Conservation (phyloP, 2,797 vertebrate species). For the Centroberyx gerrardi region DNA sequence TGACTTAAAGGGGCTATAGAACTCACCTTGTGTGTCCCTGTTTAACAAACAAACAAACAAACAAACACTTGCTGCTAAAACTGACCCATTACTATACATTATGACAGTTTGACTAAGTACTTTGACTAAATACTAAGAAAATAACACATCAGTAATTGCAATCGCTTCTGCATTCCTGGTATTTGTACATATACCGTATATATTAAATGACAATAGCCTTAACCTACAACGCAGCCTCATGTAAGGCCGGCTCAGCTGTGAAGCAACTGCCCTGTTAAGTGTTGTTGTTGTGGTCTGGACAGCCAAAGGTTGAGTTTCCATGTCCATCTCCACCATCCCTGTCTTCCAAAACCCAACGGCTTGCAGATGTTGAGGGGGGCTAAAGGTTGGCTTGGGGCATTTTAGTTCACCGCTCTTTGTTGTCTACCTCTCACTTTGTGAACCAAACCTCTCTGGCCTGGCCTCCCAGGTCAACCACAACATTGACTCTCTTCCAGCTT, state of each 20-base stretch:
- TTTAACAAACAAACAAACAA: no score
- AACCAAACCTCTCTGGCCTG: slow-evolving; percentile 65
- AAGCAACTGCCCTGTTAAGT: slow-evolving; percentile 14
- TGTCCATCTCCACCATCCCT: slow-evolving; percentile 48
- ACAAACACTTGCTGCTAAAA: no score
- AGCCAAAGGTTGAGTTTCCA: slow-evolving; percentile 41
- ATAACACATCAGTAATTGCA: neutral
- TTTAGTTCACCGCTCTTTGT: slow-evolving; percentile 71
- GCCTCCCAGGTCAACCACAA: slow-evolving; percentile 79
- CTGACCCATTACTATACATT: no score
- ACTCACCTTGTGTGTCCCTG: no score
- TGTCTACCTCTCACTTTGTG: slow-evolving; percentile 72
- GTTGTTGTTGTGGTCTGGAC: slow-evolving; percentile 31
- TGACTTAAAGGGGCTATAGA: neutral
- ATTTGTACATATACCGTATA: neutral
- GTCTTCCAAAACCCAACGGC: slow-evolving; percentile 36
- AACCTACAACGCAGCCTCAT: neutral
- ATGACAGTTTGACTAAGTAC: no score
- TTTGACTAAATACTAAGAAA: no score
- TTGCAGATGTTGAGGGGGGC: slow-evolving; percentile 70
- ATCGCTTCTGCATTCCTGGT: neutral
- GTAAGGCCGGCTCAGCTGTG: neutral
- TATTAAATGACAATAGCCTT: neutral
- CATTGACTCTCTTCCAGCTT: slow-evolving; percentile 72
- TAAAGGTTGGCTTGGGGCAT: slow-evolving; percentile 65